Conservation (phyloP, 2,888 invertebrate species). For the Chymomyza amoena region DNA sequence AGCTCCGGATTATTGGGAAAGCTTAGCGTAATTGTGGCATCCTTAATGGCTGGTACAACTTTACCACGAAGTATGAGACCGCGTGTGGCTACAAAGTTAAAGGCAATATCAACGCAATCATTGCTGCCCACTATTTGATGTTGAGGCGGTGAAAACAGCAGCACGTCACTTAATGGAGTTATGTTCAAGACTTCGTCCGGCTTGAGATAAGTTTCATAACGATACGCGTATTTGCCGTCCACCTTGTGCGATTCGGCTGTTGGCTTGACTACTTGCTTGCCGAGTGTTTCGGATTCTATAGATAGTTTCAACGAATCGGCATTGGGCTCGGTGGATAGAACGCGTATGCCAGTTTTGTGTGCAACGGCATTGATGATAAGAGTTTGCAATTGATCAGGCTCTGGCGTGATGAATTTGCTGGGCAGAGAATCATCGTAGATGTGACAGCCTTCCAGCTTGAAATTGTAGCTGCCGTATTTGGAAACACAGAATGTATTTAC, state of each 20-base stretch:
- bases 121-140: slow-evolving; percentile 83
- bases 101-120: slow-evolving; percentile 84
- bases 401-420: slow-evolving; percentile 78
- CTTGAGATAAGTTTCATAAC: slow-evolving; percentile 77
- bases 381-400: slow-evolving; percentile 70
- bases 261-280: slow-evolving; percentile 67
- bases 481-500: slow-evolving; percentile 87
- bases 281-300: slow-evolving; percentile 61
- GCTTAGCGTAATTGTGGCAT: slow-evolving; percentile 81
- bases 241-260: slow-evolving; percentile 78
- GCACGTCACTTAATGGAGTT: slow-evolving; percentile 84
- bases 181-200: slow-evolving; percentile 79
- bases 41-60: slow-evolving; percentile 83
- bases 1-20: slow-evolving; percentile 76
- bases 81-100: slow-evolving; percentile 82
- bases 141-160: slow-evolving; percentile 85
- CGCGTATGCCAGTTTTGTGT: slow-evolving; percentile 81
- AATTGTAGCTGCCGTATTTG: slow-evolving; percentile 83
- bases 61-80: slow-evolving; percentile 85
- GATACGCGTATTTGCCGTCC: slow-evolving; percentile 78
- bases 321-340: slow-evolving; percentile 79
- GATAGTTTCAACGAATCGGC: slow-evolving; percentile 66
- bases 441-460: slow-evolving; percentile 90
- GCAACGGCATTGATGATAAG: slow-evolving; percentile 80
- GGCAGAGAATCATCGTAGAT: slow-evolving; percentile 81